Evolutionary conservation across 2,797 vertebrate genomes (phyloP).

Genomic region (Orientallactaga sibirica): DNA sequence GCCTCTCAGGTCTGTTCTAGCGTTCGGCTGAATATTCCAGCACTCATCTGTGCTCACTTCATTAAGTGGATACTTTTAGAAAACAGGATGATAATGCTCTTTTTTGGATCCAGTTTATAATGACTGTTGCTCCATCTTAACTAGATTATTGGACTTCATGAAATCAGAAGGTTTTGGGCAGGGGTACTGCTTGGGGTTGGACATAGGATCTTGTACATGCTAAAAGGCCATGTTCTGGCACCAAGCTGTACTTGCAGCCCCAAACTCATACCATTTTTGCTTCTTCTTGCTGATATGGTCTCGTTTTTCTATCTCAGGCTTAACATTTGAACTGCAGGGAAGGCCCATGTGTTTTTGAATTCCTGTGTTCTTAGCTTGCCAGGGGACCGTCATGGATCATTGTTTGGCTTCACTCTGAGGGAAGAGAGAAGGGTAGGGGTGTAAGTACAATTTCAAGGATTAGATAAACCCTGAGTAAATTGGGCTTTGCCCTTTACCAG

Average conservation of each 20-base stretch:
- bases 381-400: background rate
- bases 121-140: background rate
- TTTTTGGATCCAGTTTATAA: background rate
- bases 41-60: background rate
- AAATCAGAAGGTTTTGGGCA: background rate
- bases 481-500: background rate
- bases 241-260: background rate
- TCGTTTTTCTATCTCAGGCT: background rate
- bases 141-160: background rate
- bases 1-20: background rate
- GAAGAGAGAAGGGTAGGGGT: background rate
- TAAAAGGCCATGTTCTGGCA: background rate
- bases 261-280: too few relatives aligned
- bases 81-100: background rate
- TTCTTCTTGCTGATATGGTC: background rate
- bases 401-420: background rate
- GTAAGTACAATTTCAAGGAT: background rate
- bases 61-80: slow-evolving; percentile 19
- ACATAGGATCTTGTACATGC: background rate
- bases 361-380: slow-evolving; percentile 16
- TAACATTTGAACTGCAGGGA: slow-evolving; percentile 27
- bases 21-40: background rate
- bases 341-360: background rate
- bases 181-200: background rate
- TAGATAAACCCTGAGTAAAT: background rate